A percentile compares a stretch with the other conserved stretches of the same genome.
phyloP scores from a whole-genome alignment of 2,888 invertebrate genomes.

The Aproaerema taeniolella region DNA sequence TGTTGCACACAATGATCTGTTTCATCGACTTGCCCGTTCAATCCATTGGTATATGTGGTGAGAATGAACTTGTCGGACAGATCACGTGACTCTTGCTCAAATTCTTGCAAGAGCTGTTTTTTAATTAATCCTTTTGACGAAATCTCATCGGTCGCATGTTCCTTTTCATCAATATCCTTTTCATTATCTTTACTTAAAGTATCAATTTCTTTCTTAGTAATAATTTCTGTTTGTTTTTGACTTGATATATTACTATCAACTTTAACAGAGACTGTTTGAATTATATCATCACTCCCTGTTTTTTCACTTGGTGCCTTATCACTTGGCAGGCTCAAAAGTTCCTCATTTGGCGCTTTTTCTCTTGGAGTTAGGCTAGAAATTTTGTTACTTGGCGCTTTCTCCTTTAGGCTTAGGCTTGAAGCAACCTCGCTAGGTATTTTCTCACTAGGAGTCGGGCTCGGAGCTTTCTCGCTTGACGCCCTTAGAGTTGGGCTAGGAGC shows the following conservation, averaged over 20 bases:
- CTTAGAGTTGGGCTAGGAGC: neutral
- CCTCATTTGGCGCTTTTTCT: too few species aligned
- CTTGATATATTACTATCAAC: neutral
- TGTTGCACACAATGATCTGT: too few species aligned
- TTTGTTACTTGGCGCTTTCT: neutral
- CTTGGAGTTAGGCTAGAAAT: too few species aligned
- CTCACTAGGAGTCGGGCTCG: neutral
- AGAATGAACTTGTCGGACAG: too few species aligned
- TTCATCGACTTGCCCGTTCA: too few species aligned
- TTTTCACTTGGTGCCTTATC: too few species aligned
- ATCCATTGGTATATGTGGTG: too few species aligned
- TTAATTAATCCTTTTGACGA: constrained; percentile 29
- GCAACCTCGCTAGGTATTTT: too few species aligned
- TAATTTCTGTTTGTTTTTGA: neutral
- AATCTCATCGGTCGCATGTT: constrained; percentile 24
- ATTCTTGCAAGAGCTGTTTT: too few species aligned
- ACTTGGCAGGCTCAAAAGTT: too few species aligned
- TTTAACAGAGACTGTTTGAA: neutral
- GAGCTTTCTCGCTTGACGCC: neutral
- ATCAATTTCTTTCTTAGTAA: constrained; percentile 27
- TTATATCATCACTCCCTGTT: too few species aligned
- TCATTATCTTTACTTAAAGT: constrained; percentile 26
- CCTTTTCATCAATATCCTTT: constrained; percentile 33
- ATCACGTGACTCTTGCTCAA: too few species aligned
- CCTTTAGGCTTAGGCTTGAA: neutral